These are phyloP conservation scores for Lysiphlebus fabarum DNA, from an alignment of 1,140 invertebrate species.

Conservation along the genomic window DNA sequence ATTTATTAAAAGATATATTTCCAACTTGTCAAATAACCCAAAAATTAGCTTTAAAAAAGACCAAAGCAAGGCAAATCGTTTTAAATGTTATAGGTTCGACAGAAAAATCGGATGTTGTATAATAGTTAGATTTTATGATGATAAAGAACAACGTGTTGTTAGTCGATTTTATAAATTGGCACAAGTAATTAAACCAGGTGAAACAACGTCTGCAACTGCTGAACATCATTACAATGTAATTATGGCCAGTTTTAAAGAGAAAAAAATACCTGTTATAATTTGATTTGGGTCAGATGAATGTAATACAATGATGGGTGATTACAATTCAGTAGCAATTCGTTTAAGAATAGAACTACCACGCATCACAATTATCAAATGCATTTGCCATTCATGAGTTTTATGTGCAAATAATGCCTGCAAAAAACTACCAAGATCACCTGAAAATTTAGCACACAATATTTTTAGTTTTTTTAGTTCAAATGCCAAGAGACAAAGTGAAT, in stretches of 20 bases:
- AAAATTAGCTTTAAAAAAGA: slow-evolving; percentile 20
- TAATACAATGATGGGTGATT: slow-evolving; percentile 43
- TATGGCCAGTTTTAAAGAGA: slow-evolving; percentile 28
- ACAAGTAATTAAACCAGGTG: slow-evolving; percentile 24
- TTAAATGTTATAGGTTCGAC: slow-evolving; percentile 31
- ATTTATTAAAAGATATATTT: slow-evolving; percentile 22
- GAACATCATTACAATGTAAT: slow-evolving; percentile 25
- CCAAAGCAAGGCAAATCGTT: slow-evolving; percentile 25
- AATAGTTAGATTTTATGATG: slow-evolving; percentile 28
- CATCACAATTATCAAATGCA: slow-evolving; percentile 23
- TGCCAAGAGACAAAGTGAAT: slow-evolving; percentile 32
- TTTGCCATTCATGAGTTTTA: slow-evolving; percentile 24
- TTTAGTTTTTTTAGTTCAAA: slow-evolving; percentile 38
- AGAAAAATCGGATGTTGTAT: slow-evolving; percentile 28
- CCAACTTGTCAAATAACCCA: slow-evolving; percentile 25
- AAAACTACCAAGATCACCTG: slow-evolving; percentile 30
- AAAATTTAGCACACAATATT: slow-evolving; percentile 38
- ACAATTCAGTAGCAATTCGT: slow-evolving; percentile 39
- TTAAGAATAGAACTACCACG: slow-evolving; percentile 9
- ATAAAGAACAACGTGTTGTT: slow-evolving; percentile 13
- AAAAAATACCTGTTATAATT: slow-evolving; percentile 38
- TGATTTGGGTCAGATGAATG: slow-evolving; percentile 46
- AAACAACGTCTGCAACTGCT: slow-evolving; percentile 26
- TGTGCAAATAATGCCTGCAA: slow-evolving; percentile 22
- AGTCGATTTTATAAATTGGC: slow-evolving; percentile 28